Conservation (phyloP, 1,140 invertebrate species). For the Bombus superbus region DNA sequence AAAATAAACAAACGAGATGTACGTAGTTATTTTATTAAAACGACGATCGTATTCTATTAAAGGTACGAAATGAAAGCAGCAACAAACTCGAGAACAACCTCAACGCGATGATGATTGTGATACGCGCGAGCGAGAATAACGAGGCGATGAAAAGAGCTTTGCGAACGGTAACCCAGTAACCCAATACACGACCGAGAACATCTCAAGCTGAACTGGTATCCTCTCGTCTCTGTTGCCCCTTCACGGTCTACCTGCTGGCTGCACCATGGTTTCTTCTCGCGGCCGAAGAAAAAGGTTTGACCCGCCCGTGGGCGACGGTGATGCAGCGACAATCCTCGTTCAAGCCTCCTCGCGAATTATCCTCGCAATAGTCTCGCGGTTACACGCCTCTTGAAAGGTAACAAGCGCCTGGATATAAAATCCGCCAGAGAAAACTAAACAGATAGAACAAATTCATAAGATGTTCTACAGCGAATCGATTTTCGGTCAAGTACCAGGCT, state of each 20-base stretch:
- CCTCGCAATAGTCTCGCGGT: constrained; percentile 32
- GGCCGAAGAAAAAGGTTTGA: constrained; percentile 20
- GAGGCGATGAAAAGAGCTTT: constrained; percentile 25
- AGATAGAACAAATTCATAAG: neutral
- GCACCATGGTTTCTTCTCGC: neutral
- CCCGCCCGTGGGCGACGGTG: constrained; percentile 41
- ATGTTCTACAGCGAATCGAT: neutral
- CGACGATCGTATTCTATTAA: neutral
- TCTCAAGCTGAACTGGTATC: neutral
- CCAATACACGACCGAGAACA: constrained; percentile 39
- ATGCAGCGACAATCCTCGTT: constrained; percentile 38
- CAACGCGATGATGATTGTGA: neutral
- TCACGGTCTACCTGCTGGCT: neutral
- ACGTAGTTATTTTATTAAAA: neutral
- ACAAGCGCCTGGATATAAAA: neutral
- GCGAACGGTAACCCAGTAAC: constrained; percentile 59
- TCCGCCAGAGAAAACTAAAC: neutral
- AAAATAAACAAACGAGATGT: neutral
- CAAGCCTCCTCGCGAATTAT: constrained; percentile 1
- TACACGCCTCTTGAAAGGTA: constrained; percentile 33
- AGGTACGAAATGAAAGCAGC: neutral
- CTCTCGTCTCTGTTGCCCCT: neutral
- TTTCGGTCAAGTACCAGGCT: neutral
- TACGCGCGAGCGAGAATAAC: neutral
- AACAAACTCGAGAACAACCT: neutral